phyloP scores from a whole-genome alignment of 1,140 invertebrate genomes.

The Heliconius himera region DNA sequence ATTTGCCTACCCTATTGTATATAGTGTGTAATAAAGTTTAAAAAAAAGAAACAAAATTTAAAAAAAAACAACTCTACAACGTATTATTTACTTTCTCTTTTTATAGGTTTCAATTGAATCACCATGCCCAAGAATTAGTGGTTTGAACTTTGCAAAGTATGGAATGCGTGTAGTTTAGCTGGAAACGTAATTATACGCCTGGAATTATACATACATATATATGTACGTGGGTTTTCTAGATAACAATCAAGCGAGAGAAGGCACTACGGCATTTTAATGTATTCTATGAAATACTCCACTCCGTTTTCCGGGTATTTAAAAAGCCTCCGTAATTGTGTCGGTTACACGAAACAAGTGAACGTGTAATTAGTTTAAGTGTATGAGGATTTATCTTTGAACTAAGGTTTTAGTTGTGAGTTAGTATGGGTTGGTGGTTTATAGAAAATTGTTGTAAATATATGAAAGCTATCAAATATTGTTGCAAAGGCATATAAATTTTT shows the following conservation, averaged over 20 bases:
- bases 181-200: constrained; percentile 7
- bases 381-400: background rate
- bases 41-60: background rate
- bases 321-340: background rate
- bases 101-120: background rate
- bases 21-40: too few relatives aligned
- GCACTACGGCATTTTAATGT: constrained; percentile 3
- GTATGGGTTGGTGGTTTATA: background rate
- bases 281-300: background rate
- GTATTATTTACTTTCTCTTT: background rate
- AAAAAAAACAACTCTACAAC: background rate
- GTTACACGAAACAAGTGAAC: background rate
- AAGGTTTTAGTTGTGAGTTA: background rate
- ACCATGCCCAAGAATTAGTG: background rate
- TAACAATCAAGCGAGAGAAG: constrained; percentile 6
- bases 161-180: background rate
- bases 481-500: too few relatives aligned
- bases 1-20: too few relatives aligned
- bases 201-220: background rate
- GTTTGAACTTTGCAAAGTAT: constrained; percentile 9
- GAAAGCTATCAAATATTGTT: too few relatives aligned
- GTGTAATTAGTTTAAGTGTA: constrained; percentile 13
- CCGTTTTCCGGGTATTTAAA: constrained; percentile 9
- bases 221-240: background rate
- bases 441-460: too few relatives aligned